Evolutionary conservation across 2,797 vertebrate species (phyloP).

Genomic region (Neostethus bicornis): DNA sequence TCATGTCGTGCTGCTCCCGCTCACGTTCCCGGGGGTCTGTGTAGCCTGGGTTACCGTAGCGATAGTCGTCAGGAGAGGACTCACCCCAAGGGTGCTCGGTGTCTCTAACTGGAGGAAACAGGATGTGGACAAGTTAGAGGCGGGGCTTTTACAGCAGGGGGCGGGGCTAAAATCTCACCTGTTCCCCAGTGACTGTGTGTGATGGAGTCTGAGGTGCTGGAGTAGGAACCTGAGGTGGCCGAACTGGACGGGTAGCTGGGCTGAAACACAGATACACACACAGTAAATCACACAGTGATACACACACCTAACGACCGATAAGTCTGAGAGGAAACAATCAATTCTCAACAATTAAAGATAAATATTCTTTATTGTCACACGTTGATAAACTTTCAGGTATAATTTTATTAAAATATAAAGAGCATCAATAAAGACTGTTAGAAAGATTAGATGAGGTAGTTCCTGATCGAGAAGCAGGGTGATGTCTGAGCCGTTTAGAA

Average conservation of each 20-base stretch:
- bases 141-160: rapidly evolving
- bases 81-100: slow-evolving; percentile 90
- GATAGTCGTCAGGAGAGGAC: slow-evolving; percentile 91
- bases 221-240: slow-evolving; percentile 88
- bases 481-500: no score
- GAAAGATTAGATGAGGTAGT: no score
- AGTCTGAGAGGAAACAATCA: no score
- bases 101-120: slow-evolving; percentile 77
- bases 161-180: slow-evolving; percentile 71
- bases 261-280: slow-evolving; percentile 66
- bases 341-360: no score
- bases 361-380: no score
- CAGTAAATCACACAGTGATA: no score
- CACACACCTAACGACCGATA: no score
- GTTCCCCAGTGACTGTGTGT: slow-evolving; percentile 84
- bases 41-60: slow-evolving; percentile 84
- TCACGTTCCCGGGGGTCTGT: slow-evolving; percentile 90
- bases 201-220: slow-evolving; percentile 92
- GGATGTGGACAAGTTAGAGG: neutral
- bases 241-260: slow-evolving; percentile 90
- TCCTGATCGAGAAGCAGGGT: no score
- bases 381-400: no score
- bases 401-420: no score
- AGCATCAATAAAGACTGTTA: no score
- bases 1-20: slow-evolving; percentile 94